Conservation (phyloP, 2,113 vertebrate genomes). For the Abramis brama region DNA sequence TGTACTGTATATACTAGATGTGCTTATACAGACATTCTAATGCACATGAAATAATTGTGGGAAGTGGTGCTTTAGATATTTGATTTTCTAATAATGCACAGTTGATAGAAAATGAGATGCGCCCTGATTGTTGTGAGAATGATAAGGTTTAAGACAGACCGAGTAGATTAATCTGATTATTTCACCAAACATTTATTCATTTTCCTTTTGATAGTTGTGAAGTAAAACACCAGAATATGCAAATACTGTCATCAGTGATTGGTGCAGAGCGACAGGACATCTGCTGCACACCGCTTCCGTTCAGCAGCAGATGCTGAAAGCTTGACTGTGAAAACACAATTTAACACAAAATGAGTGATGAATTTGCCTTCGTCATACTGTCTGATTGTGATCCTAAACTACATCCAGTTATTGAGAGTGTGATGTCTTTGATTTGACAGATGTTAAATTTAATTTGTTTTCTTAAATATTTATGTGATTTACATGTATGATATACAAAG, state of each 20-base stretch:
- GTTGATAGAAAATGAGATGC: neutral
- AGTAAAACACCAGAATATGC: constrained; percentile 10
- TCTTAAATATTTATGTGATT: neutral
- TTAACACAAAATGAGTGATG: neutral
- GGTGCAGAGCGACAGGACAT: constrained; percentile 6
- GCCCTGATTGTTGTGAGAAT: neutral
- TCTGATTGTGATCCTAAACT: constrained; percentile 4
- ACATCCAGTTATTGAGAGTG: neutral
- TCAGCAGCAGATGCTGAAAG: constrained; percentile 14
- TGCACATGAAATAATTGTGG: neutral
- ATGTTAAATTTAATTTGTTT: neutral
- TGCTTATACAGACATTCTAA: neutral
- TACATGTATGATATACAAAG: neutral
- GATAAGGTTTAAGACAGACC: no score
- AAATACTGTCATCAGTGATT: constrained; percentile 20
- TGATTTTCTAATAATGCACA: neutral
- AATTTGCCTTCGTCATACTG: neutral
- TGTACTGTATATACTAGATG: neutral
- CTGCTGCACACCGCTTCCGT: constrained; percentile 12
- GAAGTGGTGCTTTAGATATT: neutral
- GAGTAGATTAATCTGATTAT: neutral
- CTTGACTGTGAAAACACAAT: constrained; percentile 2
- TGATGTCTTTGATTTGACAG: neutral
- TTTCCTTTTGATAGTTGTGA: neutral
- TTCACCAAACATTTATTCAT: neutral